Conservation (phyloP, 2,888 invertebrate species). For the Clostera curtula region DNA sequence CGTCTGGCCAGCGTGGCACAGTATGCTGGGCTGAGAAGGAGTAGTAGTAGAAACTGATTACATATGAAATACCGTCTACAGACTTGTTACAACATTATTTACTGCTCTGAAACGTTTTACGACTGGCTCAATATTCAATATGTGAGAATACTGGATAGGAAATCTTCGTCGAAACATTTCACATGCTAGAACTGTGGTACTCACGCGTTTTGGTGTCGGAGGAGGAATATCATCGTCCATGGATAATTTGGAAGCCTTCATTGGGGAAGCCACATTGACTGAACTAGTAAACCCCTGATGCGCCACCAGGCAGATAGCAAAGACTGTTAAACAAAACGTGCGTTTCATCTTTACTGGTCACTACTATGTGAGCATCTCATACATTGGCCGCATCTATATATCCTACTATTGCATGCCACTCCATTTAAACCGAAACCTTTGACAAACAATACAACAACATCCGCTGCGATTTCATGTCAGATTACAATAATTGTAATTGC, state of each 20-base stretch:
- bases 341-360: slow-evolving; percentile 49
- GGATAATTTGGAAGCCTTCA: slow-evolving; percentile 9
- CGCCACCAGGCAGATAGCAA: slow-evolving; percentile 30
- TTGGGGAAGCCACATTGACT: slow-evolving; percentile 19
- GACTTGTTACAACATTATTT: too few relatives aligned
- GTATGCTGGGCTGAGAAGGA: too few relatives aligned
- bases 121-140: too few relatives aligned
- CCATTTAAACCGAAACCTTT: slow-evolving; percentile 41
- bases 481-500: slow-evolving; percentile 36
- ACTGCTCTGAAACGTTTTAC: too few relatives aligned
- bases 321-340: slow-evolving; percentile 37
- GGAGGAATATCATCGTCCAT: slow-evolving; percentile 13
- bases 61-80: too few relatives aligned
- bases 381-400: slow-evolving; percentile 36
- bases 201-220: slow-evolving; percentile 33
- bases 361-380: slow-evolving; percentile 26
- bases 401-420: slow-evolving; percentile 34
- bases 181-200: too few relatives aligned
- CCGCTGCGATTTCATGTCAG: slow-evolving; percentile 50
- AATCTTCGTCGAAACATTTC: too few relatives aligned
- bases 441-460: slow-evolving; percentile 60
- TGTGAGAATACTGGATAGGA: too few relatives aligned
- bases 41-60: too few relatives aligned
- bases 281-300: slow-evolving; percentile 18
- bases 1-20: too few relatives aligned